phyloP scores from a whole-genome alignment of 2,888 invertebrate species.

The Alviniconcha strummeri region DNA sequence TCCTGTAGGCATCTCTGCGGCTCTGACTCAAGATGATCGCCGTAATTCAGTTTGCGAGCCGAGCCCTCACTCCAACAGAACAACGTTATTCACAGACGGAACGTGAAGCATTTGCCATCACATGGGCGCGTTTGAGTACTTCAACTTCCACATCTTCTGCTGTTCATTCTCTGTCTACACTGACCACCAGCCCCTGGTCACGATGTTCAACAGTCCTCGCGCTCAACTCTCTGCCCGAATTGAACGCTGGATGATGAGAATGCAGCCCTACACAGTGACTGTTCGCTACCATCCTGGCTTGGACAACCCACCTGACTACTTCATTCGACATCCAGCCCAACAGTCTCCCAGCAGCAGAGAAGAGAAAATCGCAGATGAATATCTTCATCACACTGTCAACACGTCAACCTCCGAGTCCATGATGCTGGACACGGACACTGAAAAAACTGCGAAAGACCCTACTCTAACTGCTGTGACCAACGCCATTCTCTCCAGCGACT shows the following conservation, averaged over 20 bases:
- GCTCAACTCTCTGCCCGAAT: slow-evolving; percentile 46
- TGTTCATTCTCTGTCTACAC: slow-evolving; percentile 30
- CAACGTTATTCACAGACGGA: slow-evolving; percentile 42
- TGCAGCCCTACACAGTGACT: slow-evolving; percentile 48
- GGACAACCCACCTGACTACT: slow-evolving; percentile 54
- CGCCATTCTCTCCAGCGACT: slow-evolving; percentile 10
- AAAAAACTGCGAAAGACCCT: slow-evolving; percentile 38
- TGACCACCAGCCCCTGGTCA: slow-evolving; percentile 4
- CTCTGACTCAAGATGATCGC: slow-evolving; percentile 27
- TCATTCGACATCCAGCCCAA: slow-evolving; percentile 46
- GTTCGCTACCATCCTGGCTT: slow-evolving; percentile 46
- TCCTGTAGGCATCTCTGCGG: slow-evolving; percentile 37
- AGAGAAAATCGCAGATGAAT: slow-evolving; percentile 48
- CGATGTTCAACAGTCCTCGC: slow-evolving; percentile 16
- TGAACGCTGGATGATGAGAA: slow-evolving; percentile 47
- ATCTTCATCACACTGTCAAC: slow-evolving; percentile 44
- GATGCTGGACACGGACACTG: slow-evolving; percentile 47
- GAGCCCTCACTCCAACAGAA: slow-evolving; percentile 37
- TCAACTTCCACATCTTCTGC: slow-evolving; percentile 49
- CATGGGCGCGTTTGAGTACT: slow-evolving; percentile 51
- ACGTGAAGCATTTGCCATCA: slow-evolving; percentile 35
- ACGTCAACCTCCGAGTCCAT: slow-evolving; percentile 47
- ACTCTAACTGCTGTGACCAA: slow-evolving; percentile 38
- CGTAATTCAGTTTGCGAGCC: slow-evolving; percentile 34
- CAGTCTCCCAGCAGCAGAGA: slow-evolving; percentile 5